Conservation (phyloP, 2,797 vertebrate species). For the Acanthurus lineatus region DNA sequence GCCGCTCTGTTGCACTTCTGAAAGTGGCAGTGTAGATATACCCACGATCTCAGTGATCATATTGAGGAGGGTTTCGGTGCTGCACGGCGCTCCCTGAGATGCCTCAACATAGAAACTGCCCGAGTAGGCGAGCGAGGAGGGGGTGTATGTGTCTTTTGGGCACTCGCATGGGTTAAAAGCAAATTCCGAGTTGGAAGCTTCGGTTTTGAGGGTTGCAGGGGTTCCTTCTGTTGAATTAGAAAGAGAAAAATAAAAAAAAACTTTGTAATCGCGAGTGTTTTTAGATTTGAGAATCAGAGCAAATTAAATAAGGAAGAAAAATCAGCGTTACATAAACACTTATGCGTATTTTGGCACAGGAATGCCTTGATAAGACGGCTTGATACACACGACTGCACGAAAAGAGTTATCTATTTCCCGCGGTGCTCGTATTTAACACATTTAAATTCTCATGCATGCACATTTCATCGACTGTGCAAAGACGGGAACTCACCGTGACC, state of each 20-base stretch:
- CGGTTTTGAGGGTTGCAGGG: conserved; percentile 87
- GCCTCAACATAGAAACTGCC: conserved; percentile 98
- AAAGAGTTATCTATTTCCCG: conserved; percentile 1
- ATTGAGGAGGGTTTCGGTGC: conserved; percentile 96
- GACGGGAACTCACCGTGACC: conserved; percentile 88
- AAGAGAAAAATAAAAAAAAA: conserved; percentile 53
- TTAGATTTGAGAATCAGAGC: conserved; percentile 27
- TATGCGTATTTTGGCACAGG: conserved; percentile 65
- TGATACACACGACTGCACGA: not conserved
- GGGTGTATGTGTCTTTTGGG: conserved; percentile 85
- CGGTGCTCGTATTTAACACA: conserved; percentile 1
- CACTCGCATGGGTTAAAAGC: conserved; percentile 88
- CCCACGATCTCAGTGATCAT: conserved; percentile 98
- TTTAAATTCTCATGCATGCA: conserved; percentile 45
- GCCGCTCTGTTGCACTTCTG: conserved; percentile 87
- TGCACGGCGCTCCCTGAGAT: conserved; percentile 92
- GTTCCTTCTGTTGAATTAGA: conserved; percentile 81
- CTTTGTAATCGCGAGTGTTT: conserved; percentile 70
- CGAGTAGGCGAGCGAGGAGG: conserved; percentile 93
- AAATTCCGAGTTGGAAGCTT: conserved; percentile 87
- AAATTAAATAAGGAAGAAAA: conserved; percentile 53
- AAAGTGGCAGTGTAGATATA: conserved; percentile 91
- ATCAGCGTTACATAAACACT: conserved; percentile 80
- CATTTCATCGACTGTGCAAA: conserved; percentile 52
- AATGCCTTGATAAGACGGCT: conserved; percentile 4